Evolutionary conservation across 1,140 invertebrate genomes (phyloP).

Genomic region (Penaeus vannamei): DNA sequence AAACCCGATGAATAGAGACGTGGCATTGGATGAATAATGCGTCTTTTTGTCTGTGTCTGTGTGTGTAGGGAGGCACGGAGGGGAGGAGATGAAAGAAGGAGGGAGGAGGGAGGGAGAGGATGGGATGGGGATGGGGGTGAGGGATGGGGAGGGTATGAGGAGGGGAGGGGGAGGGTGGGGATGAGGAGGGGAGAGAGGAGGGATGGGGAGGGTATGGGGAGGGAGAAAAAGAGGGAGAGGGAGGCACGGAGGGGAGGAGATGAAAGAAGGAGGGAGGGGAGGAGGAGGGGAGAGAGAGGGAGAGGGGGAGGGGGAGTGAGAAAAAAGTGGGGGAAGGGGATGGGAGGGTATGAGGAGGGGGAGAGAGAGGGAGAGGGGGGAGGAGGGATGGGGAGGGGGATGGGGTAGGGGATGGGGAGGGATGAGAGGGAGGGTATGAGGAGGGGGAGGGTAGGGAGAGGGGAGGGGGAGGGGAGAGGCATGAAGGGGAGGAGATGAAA

Average conservation of each 20-base stretch:
- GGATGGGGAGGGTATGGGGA: not conserved
- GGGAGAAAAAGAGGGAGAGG: not conserved
- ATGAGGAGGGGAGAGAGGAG: not conserved
- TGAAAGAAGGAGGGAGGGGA: not conserved
- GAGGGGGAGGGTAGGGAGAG: not conserved
- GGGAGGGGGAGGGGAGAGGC: not conserved
- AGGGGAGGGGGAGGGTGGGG: not conserved
- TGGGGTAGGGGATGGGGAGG: not conserved
- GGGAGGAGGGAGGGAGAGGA: not conserved
- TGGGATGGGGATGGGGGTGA: not conserved
- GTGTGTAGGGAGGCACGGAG: not conserved
- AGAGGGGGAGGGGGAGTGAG: not conserved
- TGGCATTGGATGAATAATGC: no score
- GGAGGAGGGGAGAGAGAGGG: not conserved
- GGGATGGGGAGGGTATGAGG: no score
- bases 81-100: not conserved
- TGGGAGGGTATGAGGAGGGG: not conserved
- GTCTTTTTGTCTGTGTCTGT: no score
- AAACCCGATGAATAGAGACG: no score
- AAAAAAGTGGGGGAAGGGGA: not conserved
- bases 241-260: not conserved
- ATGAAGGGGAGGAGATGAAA: not conserved
- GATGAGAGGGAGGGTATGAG: not conserved
- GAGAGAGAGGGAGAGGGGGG: not conserved
- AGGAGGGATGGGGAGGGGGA: not conserved